Base-by-base conservation (phyloP, 2,888 invertebrate species). In the Fragum fragum region DNA sequence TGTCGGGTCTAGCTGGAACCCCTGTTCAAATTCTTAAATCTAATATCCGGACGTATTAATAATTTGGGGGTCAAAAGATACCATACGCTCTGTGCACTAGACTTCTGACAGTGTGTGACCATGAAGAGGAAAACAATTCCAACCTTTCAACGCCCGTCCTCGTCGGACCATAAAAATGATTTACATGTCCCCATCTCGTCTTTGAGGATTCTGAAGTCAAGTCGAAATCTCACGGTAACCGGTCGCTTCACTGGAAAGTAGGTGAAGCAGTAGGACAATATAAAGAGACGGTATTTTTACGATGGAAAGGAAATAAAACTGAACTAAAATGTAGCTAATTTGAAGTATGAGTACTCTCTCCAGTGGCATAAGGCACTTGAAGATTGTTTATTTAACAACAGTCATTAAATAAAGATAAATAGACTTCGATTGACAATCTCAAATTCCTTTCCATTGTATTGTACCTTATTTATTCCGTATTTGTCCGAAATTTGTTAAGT, bases 121-220 rank as follows among this genome's bases (percentile, higher is more conserved):
- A 42, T 1, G 66, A 39, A 18, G 42, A 23, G 66, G 21, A 21
- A 66, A 42, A 66, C 66, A 66, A 66, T 66, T 39, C 36, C 21
- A 23, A 39, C 66, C 66, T 66, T 42, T 66, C 66, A 66, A 66
- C 39, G 21, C 42, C 42, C 66, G 66, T 42, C 11, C 36, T 42
- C 18, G n/a, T 21, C 9, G 23, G 42, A 39, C 66, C 79, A 79
- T 79, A 79, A 79, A 83, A 72, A 76, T 83, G 83, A 83, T 83
- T 83, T 79, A 83, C 52, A 57, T 36, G 71, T 73, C 77, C 70
- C 23, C 1, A 23, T 39, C 42, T 36, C 29, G n/a, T 66, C 66
- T 66, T 66, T 66, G 66, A 66, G 42, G 42, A 36, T 23, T 47
- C 47, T 47, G 66, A 26, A 66, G 42, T 16, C 39, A 42, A 23